Evolutionary conservation across 1,140 invertebrate species (phyloP).

Genomic region (Holcopasites calliopsidis): DNA sequence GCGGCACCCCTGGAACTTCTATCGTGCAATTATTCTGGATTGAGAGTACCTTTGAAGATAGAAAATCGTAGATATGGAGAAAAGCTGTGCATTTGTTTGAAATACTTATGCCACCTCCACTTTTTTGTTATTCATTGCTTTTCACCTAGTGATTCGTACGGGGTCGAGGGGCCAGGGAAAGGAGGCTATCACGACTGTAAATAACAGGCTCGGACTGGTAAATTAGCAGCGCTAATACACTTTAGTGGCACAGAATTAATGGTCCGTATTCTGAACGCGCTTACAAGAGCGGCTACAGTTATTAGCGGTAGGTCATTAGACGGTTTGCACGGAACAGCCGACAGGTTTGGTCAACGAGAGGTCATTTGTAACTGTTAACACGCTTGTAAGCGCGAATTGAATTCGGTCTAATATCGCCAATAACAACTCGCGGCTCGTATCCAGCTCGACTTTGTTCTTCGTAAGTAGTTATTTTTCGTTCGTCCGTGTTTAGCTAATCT

Average conservation of each 20-base stretch:
- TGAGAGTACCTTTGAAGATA: too few relatives aligned
- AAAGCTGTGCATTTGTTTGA: too few relatives aligned
- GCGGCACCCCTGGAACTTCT: neutral
- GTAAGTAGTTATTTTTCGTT: neutral
- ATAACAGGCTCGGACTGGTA: slow-evolving; percentile 47
- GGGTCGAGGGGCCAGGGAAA: too few relatives aligned
- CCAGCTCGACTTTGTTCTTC: neutral
- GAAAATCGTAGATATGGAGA: neutral
- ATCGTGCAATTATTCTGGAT: slow-evolving; percentile 6
- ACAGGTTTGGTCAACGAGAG: slow-evolving; percentile 62
- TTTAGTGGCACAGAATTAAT: slow-evolving; percentile 60
- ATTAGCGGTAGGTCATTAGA: slow-evolving; percentile 63
- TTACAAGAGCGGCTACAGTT: slow-evolving; percentile 64
- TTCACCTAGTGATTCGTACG: too few relatives aligned
- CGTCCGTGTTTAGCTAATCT: too few relatives aligned
- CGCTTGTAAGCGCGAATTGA: slow-evolving; percentile 59
- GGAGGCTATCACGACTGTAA: slow-evolving; percentile 40
- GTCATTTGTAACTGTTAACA: slow-evolving; percentile 63
- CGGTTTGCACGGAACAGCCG: slow-evolving; percentile 62
- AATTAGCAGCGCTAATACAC: slow-evolving; percentile 60
- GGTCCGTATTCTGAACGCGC: slow-evolving; percentile 63
- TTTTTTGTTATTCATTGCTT: too few relatives aligned
- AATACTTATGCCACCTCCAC: too few relatives aligned
- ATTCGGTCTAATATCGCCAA: slow-evolving; percentile 54
- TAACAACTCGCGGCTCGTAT: slow-evolving; percentile 16